Conservation (phyloP, 1,140 invertebrate species). For the Venturia canescens region DNA sequence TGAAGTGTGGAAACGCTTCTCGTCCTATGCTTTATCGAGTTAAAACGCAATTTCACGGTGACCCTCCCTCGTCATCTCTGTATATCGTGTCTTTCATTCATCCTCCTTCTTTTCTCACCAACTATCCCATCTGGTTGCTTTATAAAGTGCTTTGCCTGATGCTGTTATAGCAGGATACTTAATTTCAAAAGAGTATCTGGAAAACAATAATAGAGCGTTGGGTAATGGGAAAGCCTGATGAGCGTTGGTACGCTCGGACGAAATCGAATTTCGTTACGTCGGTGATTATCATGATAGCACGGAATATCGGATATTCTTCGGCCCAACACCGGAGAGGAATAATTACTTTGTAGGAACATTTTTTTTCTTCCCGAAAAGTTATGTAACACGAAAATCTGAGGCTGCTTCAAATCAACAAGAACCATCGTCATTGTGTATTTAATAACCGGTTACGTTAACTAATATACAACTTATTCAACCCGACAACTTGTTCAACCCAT, state of each 20-base stretch:
- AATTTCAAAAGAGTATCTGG: conserved; percentile 25
- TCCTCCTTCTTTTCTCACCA: background rate
- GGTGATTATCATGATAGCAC: background rate
- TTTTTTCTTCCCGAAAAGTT: too few species aligned
- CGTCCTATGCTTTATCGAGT: conserved; percentile 26
- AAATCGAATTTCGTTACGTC: conserved; percentile 34
- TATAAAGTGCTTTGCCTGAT: conserved; percentile 39
- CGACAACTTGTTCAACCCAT: too few species aligned
- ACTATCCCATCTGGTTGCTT: conserved; percentile 8
- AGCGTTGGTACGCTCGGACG: background rate
- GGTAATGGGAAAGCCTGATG: background rate
- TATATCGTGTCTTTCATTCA: background rate
- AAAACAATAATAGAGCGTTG: conserved; percentile 30
- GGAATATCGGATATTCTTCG: background rate
- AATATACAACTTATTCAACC: too few species aligned
- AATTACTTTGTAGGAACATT: background rate
- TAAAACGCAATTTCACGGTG: conserved; percentile 41
- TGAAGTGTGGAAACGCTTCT: background rate
- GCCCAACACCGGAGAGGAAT: too few species aligned
- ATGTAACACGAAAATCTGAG: too few species aligned
- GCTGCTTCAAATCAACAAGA: too few species aligned
- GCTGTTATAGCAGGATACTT: conserved; percentile 37
- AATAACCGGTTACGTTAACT: too few species aligned
- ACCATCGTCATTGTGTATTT: too few species aligned
- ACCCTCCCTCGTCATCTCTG: background rate